Evolutionary conservation across 2,888 invertebrate species (phyloP).

Genomic region (Nasonia oneida): DNA sequence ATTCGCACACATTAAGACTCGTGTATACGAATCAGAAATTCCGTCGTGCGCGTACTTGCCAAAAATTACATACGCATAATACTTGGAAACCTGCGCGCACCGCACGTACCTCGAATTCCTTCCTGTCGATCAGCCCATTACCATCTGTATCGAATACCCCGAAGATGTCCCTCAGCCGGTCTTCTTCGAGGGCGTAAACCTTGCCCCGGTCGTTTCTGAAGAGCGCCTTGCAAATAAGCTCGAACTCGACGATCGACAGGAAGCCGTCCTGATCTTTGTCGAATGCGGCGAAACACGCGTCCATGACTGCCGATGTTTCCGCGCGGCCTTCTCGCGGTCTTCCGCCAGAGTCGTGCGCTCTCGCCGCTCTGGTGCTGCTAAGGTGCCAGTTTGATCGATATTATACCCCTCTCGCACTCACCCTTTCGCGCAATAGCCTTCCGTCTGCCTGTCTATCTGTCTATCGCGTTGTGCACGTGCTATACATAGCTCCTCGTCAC

Average conservation of each 20-base stretch:
- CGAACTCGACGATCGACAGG: conserved; percentile 88
- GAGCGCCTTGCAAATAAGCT: conserved; percentile 89
- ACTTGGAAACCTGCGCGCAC: background rate
- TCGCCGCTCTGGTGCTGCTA: conserved; percentile 17
- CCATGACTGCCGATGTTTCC: conserved; percentile 81
- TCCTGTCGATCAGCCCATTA: conserved; percentile 88
- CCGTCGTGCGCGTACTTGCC: background rate
- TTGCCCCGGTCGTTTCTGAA: conserved; percentile 93
- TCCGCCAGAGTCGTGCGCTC: background rate
- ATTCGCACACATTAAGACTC: too few relatives aligned
- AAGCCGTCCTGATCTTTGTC: conserved; percentile 94
- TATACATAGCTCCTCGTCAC: background rate
- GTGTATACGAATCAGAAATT: background rate
- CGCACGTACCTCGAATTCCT: conserved; percentile 85
- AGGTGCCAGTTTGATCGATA: conserved; percentile 58
- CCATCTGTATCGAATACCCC: conserved; percentile 89
- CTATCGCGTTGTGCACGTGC: background rate
- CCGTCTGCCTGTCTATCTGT: background rate
- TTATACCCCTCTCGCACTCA: background rate
- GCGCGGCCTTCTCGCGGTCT: background rate
- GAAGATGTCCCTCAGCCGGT: conserved; percentile 88
- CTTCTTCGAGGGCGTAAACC: conserved; percentile 88
- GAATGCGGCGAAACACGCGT: conserved; percentile 94
- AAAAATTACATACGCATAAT: background rate
- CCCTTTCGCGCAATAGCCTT: background rate